phyloP scores from a whole-genome alignment of 2,888 invertebrate species.

The Trichopoda pennipes region DNA sequence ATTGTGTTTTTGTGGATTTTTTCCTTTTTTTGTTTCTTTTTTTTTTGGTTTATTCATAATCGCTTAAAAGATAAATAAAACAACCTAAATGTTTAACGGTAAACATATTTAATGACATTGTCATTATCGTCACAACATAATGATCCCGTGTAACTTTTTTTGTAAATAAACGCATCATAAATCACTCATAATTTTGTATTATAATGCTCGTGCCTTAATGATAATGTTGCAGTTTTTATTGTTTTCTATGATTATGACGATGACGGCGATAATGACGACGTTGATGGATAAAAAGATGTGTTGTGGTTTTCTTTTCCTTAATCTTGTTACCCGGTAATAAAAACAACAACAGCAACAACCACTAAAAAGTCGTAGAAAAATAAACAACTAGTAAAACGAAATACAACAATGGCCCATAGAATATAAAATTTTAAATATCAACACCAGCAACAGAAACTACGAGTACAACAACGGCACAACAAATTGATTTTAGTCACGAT shows the following conservation, averaged over 20 bases:
- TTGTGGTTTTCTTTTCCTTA: conserved; percentile 47
- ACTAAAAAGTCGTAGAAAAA: conserved; percentile 4
- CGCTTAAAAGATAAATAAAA: not conserved
- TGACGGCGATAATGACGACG: conserved; percentile 25
- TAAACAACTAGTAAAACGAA: conserved; percentile 44
- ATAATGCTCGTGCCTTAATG: conserved; percentile 35
- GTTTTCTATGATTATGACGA: conserved; percentile 42
- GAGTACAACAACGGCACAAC: conserved; percentile 72
- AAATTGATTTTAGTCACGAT: conserved; percentile 80
- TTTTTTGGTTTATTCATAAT: not conserved
- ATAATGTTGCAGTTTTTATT: conserved; percentile 49
- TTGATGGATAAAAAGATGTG: conserved; percentile 46
- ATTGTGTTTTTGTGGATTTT: too few species aligned
- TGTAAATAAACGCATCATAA: conserved; percentile 76
- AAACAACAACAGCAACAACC: not conserved
- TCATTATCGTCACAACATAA: conserved; percentile 35
- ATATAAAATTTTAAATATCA: conserved; percentile 54
- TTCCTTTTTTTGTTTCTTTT: too few species aligned
- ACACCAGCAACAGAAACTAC: conserved; percentile 47
- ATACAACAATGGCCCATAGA: conserved; percentile 50
- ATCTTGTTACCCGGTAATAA: conserved; percentile 47
- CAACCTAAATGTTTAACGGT: not conserved
- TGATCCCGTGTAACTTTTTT: conserved; percentile 18
- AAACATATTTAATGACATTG: conserved; percentile 8
- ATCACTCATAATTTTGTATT: conserved; percentile 76